A percentile compares a stretch with the other conserved stretches of the same genome.
Conservation (phyloP, 2,797 vertebrate genomes). For the Anguilla obscura region DNA sequence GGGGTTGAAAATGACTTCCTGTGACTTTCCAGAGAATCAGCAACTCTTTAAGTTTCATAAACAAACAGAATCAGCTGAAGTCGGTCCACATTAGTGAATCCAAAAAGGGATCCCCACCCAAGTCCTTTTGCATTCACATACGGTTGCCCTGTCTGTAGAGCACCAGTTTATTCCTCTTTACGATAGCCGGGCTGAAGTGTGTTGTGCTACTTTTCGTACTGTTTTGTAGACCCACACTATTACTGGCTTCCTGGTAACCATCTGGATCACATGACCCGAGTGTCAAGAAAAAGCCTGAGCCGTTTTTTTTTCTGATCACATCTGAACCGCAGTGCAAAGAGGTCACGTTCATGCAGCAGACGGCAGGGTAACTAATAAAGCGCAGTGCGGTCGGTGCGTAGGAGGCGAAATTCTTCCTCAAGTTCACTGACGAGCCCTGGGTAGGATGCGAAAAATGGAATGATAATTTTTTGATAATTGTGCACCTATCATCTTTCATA, state of each 20-base stretch:
- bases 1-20: conserved; percentile 60
- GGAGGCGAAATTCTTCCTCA: background rate
- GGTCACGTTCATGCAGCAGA: background rate
- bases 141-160: background rate
- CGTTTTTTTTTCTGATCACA: background rate
- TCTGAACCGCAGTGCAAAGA: background rate
- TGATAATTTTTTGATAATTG: background rate
- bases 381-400: background rate
- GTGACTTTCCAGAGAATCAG: conserved; percentile 51
- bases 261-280: background rate
- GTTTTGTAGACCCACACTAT: background rate
- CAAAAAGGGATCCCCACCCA: background rate
- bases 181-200: background rate
- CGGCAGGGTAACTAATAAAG: background rate
- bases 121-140: background rate
- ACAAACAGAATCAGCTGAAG: conserved; percentile 34
- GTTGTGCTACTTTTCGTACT: background rate
- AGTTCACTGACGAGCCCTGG: background rate
- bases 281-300: background rate
- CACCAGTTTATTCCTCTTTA: background rate
- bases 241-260: background rate
- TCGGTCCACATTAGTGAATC: background rate
- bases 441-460: background rate
- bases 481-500: background rate
- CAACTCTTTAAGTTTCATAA: conserved; percentile 49